Evolutionary conservation across 2,888 invertebrate genomes (phyloP), one percentile per base, ranked within the genome.

Genomic region (Clivina fossor): DNA sequence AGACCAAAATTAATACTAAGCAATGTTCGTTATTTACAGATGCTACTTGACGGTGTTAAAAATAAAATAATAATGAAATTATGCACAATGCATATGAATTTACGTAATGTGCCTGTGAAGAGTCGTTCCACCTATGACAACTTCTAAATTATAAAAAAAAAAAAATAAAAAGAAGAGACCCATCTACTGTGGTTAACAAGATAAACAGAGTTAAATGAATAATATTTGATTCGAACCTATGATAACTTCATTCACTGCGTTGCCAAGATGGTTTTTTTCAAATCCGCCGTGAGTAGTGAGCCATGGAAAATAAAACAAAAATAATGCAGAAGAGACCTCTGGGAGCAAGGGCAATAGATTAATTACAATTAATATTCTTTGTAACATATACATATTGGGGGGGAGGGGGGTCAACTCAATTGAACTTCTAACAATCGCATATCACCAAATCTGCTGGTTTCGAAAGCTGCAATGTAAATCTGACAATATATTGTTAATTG

Each of bases 211-310:
- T n/a, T 59, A 60, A 64, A 64, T 61, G 58, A 63, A 64, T 63
- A 66, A 64, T 68, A 35, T 63, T 65, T 60, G 62, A n/a, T 66
- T 66, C 72, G 69, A 72, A 75, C 75, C 75, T 75, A 75, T 75
- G 61, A 75, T 69, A 60, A 75, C 73, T 67, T 75, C 75, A 71
- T 73, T 74, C 69, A 74, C 75, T 72, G 73, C 71, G 63, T 63
- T 50, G 53, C 62, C 66, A 53, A 59, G 48, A 41, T 64, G 63
- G 58, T 61, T n/a, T n/a, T n/a, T n/a, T n/a, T n/a, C 61, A 63
- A 62, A 63, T 68, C 66, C 72, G 69, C 69, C 68, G 69, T 16
- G 67, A 67, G 53, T 19, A 24, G 68, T 71, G 68, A 67, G 63
- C 69, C 74, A 72, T 69, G 66, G 64, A 69, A 58, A 50, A 68